Percentiles rank a stretch among this genome's conserved stretches.
phyloP scores from a whole-genome alignment of 2,888 invertebrate genomes.

The Rhagonycha fulva region DNA sequence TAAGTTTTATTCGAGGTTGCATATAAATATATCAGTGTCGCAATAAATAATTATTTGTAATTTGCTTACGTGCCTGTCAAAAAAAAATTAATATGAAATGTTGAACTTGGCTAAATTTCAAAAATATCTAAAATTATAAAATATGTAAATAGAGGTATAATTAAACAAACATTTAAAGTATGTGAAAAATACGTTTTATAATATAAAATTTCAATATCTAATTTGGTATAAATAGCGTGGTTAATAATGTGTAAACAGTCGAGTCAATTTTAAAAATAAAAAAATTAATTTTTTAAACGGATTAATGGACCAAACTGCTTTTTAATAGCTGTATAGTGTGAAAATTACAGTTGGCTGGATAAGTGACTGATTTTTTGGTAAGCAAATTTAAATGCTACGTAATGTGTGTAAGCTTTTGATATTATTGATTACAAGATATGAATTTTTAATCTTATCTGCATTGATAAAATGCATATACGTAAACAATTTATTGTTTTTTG shows the following conservation, averaged over 20 bases:
- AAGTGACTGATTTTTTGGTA: neutral
- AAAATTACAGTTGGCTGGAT: neutral
- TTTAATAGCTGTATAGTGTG: neutral
- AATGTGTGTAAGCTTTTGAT: neutral
- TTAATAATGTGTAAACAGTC: neutral
- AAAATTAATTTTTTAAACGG: neutral
- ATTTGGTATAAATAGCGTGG: neutral
- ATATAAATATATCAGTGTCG: conserved; percentile 10
- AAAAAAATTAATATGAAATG: conserved; percentile 22
- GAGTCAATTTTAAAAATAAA: neutral
- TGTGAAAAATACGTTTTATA: neutral
- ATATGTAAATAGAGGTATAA: conserved; percentile 8
- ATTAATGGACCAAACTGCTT: neutral
- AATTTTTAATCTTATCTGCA: neutral
- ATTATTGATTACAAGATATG: neutral
- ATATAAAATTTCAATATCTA: neutral
- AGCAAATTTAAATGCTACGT: neutral
- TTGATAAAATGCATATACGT: neutral
- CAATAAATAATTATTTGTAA: conserved; percentile 13
- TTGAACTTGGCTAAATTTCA: conserved; percentile 27
- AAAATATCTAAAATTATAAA: conserved; percentile 27
- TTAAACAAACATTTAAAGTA: neutral
- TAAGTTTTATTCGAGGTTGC: neutral
- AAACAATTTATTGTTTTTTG: neutral
- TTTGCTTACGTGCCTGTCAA: conserved; percentile 8